Evolutionary conservation across 2,797 vertebrate species (phyloP).

Genomic region (Hephaestus fuliginosus): DNA sequence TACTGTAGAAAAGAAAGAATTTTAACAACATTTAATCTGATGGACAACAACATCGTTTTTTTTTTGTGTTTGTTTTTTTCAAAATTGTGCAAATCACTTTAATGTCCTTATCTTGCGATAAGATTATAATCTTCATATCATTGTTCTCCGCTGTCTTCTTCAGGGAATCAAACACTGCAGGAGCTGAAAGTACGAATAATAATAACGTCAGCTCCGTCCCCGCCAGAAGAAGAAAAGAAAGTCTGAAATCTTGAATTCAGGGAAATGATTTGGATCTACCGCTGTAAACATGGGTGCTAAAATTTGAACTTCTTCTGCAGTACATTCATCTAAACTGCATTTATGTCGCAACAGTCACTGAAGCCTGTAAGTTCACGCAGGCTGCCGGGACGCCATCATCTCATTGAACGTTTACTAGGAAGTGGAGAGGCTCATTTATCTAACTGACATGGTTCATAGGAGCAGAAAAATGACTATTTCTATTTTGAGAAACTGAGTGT

Average conservation of each 20-base stretch:
- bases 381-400: neutral
- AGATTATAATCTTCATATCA: neutral
- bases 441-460: neutral
- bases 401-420: constrained; percentile 5
- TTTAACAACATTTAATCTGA: neutral
- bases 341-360: neutral
- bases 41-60: neutral
- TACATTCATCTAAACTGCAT: neutral
- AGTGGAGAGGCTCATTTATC: neutral
- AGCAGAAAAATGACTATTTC: neutral
- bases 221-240: neutral
- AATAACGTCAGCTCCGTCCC: neutral
- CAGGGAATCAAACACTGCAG: neutral
- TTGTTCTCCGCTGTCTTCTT: neutral
- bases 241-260: neutral
- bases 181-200: neutral
- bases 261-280: neutral
- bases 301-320: no score
- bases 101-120: neutral
- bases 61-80: neutral
- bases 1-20: neutral
- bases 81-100: neutral
- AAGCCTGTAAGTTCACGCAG: neutral
- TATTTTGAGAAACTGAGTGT: constrained; percentile 30
- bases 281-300: no score